These are phyloP conservation scores for Athene cunicularia DNA, from an alignment of 2,113 vertebrate species.

Conservation along the genomic window DNA sequence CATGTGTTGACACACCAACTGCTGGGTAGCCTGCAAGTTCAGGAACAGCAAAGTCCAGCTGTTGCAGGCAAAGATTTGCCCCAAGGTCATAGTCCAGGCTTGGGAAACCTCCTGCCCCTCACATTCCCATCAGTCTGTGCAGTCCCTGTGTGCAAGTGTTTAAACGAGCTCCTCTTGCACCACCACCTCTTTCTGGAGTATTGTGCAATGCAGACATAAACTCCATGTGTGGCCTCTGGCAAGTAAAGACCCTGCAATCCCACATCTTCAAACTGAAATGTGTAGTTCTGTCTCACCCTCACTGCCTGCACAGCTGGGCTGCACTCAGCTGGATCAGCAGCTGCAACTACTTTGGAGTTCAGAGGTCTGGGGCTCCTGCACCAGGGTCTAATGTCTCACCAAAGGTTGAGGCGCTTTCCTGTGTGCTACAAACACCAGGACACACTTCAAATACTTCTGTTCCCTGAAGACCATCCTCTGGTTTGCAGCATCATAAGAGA, in stretches of 20 bases:
- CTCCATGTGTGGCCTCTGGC: not conserved
- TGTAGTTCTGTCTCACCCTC: no score
- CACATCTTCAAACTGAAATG: not conserved
- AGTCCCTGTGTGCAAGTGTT: not conserved
- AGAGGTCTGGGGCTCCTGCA: not conserved
- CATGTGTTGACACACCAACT: not conserved
- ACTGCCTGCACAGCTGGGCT: accelerated
- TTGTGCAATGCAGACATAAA: not conserved
- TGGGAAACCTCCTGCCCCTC: not conserved
- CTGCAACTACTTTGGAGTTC: not conserved
- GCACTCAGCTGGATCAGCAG: not conserved
- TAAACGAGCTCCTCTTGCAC: not conserved
- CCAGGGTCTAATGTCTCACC: not conserved
- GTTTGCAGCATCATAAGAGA: accelerated
- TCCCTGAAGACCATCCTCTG: not conserved
- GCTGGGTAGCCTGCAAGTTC: not conserved
- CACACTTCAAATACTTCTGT: not conserved
- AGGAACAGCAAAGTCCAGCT: not conserved
- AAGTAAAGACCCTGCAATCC: not conserved
- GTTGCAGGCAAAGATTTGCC: not conserved
- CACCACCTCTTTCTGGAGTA: not conserved
- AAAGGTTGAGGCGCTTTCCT: not conserved
- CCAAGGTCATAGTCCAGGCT: not conserved
- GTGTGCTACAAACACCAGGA: not conserved
- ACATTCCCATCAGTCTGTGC: not conserved